Percentiles rank a stretch among this genome's conserved stretches.
phyloP scores from a whole-genome alignment of 2,888 invertebrate species.

The Plagodis pulveraria region DNA sequence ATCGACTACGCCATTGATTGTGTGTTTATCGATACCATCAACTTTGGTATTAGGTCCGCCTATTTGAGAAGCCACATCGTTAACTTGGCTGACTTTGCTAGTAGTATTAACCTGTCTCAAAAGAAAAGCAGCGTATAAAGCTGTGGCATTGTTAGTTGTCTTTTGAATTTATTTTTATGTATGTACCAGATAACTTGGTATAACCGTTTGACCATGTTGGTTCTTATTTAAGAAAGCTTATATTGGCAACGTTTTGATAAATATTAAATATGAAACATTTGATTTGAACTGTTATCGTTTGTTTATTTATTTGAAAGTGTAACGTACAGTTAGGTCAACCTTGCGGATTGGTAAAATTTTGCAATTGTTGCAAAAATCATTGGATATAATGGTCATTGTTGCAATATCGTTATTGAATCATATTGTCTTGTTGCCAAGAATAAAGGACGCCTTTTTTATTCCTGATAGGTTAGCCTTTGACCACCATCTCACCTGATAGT shows the following conservation, averaged over 20 bases:
- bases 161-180: not conserved
- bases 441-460: too few species aligned
- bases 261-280: constrained; percentile 14
- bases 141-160: not conserved
- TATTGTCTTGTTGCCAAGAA: too few species aligned
- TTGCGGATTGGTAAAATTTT: constrained; percentile 7
- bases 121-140: constrained; percentile 8
- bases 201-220: not conserved
- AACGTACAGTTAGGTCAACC: constrained; percentile 15
- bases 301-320: constrained; percentile 8
- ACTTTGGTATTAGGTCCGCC: constrained; percentile 27
- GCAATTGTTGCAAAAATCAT: constrained; percentile 7
- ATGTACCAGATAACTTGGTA: too few species aligned
- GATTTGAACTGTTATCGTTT: constrained; percentile 2
- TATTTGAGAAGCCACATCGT: constrained; percentile 34
- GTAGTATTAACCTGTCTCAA: constrained; percentile 19
- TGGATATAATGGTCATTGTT: constrained; percentile 1
- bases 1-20: constrained; percentile 31
- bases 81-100: constrained; percentile 48
- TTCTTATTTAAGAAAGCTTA: constrained; percentile 3
- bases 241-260: constrained; percentile 17
- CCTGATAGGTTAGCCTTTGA: too few species aligned
- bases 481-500: too few species aligned
- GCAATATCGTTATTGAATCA: too few species aligned
- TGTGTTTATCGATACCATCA: constrained; percentile 42